Base-by-base conservation (phyloP, 2,113 vertebrate genomes). In the Octodon degus region DNA sequence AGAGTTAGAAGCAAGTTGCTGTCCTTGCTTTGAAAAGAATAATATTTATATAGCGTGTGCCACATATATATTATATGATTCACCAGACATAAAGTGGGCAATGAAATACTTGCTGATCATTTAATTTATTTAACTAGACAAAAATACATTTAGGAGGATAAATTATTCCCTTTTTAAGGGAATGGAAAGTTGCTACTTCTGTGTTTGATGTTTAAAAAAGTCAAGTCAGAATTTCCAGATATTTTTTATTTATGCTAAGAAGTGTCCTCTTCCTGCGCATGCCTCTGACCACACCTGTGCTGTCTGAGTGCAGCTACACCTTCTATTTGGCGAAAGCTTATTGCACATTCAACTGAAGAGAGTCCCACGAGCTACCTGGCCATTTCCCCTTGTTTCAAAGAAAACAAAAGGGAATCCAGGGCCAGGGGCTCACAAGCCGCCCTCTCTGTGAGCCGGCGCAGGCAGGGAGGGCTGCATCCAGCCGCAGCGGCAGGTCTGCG, bases 41-140 rank as follows among this genome's bases (percentile, higher is more conserved):
- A 97, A 96, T 97, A 96, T 97, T 97, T 97, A 89, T 90, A 16
- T 80, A 96, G 50, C 84, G 65, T 93, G 68, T 16, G 82, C 68
- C 70, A 87, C 91, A 88, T 74, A 82, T 93, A 72, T 50, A 94
- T 94, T 94, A 91, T 72, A 70, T 82, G 85, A 96, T 79, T 94
- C 87, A 85, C n/a, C 94, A n/a, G 89, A 97, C 37, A 92, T 65
- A 94, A 96, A 95, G 43, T 86, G 85, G 60, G 25, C 76, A 87
- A 22, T 90, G 47, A 96, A 50, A 83, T 90, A 80, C 85, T 95
- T 94, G 40, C 53, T 92, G 92, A 95, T 88, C 94, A 82, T 93
- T 95, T 85, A 91, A 92, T 84, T 92, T 93, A 92, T 76, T 11
- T 65, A 91, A 84, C 40, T 85, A 84, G 86, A 90, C 37, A 22